Percentiles rank a stretch among this genome's conserved stretches.
Conservation (phyloP, 2,888 invertebrate genomes). For the Hermaeophaga mercurialis region DNA sequence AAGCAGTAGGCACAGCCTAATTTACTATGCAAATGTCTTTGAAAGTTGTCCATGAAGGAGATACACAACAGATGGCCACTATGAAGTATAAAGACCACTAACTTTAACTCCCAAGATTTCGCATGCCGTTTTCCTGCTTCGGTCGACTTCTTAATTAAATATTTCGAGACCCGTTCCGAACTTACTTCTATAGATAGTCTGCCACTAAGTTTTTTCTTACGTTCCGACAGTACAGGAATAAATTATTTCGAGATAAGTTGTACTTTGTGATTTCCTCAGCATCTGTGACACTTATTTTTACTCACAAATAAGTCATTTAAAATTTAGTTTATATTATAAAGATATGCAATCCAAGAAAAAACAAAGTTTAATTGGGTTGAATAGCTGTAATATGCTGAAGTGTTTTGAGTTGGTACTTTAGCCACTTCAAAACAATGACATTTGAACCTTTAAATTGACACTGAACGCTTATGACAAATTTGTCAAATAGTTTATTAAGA, state of each 20-base stretch:
- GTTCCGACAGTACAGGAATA: slow-evolving; percentile 6
- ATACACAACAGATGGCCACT: slow-evolving; percentile 61
- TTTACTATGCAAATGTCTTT: slow-evolving; percentile 58
- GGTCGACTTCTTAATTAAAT: slow-evolving; percentile 37
- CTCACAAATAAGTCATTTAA: slow-evolving; percentile 6
- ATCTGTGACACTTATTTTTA: slow-evolving; percentile 13
- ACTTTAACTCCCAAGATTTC: slow-evolving; percentile 40
- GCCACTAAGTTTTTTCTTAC: slow-evolving; percentile 10
- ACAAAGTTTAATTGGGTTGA: too few relatives aligned
- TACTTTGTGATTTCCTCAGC: slow-evolving; percentile 5
- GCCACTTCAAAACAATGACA: too few relatives aligned
- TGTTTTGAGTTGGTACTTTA: too few relatives aligned
- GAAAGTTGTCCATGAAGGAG: slow-evolving; percentile 53
- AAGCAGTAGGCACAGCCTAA: slow-evolving; percentile 50
- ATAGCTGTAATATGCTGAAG: too few relatives aligned
- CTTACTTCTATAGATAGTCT: slow-evolving; percentile 29
- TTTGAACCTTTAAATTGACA: too few relatives aligned
- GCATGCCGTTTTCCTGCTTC: slow-evolving; percentile 30
- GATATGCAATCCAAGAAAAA: too few relatives aligned
- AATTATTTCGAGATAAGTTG: slow-evolving; percentile 18
- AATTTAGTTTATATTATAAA: not conserved
- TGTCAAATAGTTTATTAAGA: too few relatives aligned
- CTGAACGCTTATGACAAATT: too few relatives aligned
- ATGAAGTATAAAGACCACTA: slow-evolving; percentile 63
- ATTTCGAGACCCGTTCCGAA: slow-evolving; percentile 32